Base-by-base conservation (phyloP, 2,113 vertebrate genomes). In the Alaudala cheleensis region DNA sequence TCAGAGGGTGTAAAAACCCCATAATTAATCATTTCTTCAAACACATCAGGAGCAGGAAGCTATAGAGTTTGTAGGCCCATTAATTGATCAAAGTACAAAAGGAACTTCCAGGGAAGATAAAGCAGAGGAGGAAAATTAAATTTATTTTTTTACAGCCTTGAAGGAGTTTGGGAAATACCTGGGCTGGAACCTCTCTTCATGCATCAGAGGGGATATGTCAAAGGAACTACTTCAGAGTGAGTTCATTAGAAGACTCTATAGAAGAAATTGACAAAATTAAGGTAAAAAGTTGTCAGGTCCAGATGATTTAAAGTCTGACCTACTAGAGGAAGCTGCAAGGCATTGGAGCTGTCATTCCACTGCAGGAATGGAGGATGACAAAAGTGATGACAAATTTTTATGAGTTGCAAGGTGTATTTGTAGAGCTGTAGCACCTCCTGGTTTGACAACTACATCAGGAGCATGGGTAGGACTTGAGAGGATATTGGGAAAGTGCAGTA, bases 71-170 rank as follows among this genome's bases (percentile, higher is more conserved):
- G 76, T 86, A 84, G 60, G 65, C 83, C 94, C 64, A 78, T 94
- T 93, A 96, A 88, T 60, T 95, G 91, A 93, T 93, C 86, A 95
- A 96, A 93, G 91, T 56, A 86, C 83, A 93, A 94, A 96, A 93
- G 80, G 22, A 94, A 40, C 71, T 86, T 74, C 73, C 79, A 77
- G 81, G 92, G 67, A 93, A 78, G 86, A 93, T 83, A 94, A 88
- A 95, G 80, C 51, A 93, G 67, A 88, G 47, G 42, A 93, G 39
- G 69, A 78, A 95, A 96, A 94, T 66, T 24, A 73, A 93, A 47
- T 95, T 95, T 0, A 13, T 77, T 83, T 94, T 42, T 91, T 92
- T 78, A 42, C 39, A 88, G 60, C 91, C 82, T 94, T 86, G 60
- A 93, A 96, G 82, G 80, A 94, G 33, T 92, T 92, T 49, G 44